These are phyloP conservation scores for Aethes cnicana DNA, from an alignment of 2,888 invertebrate species.

Conservation along the genomic window DNA sequence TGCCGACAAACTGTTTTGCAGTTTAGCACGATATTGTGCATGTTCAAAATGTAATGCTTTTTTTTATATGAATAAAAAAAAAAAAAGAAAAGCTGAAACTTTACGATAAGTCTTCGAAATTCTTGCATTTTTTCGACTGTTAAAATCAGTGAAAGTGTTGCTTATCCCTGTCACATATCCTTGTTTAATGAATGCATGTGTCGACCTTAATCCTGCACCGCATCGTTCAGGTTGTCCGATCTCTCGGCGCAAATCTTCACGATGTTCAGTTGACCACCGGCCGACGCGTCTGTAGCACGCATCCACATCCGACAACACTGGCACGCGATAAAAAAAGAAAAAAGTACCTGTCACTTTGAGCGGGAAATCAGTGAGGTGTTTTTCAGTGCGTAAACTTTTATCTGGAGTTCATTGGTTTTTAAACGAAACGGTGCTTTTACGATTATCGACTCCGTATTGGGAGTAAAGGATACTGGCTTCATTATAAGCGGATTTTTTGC, in stretches of 20 bases:
- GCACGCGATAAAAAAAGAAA: constrained; percentile 51
- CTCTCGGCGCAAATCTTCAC: constrained; percentile 40
- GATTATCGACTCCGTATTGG: constrained; percentile 17
- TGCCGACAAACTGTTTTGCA: no score
- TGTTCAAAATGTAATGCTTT: no score
- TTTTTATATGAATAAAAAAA: no score
- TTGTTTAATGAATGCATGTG: constrained; percentile 30
- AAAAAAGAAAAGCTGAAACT: no score
- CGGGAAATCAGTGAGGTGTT: constrained; percentile 46
- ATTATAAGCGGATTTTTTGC: constrained; percentile 40
- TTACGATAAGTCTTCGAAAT: neutral
- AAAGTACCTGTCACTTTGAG: constrained; percentile 34
- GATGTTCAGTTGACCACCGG: constrained; percentile 72
- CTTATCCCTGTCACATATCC: constrained; percentile 18
- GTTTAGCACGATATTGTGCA: no score
- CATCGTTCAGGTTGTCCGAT: constrained; percentile 24
- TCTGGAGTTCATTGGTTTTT: constrained; percentile 34
- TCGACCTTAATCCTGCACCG: constrained; percentile 20
- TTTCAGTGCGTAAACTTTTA: constrained; percentile 27
- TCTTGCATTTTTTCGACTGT: neutral
- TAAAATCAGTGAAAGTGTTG: constrained; percentile 32
- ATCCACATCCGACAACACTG: constrained; percentile 39
- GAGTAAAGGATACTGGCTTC: constrained; percentile 33
- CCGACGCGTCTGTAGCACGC: constrained; percentile 67
- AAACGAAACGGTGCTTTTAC: constrained; percentile 36